These are phyloP conservation scores for Ectemnius continuus DNA, from an alignment of 2,888 invertebrate genomes.

Conservation along the genomic window DNA sequence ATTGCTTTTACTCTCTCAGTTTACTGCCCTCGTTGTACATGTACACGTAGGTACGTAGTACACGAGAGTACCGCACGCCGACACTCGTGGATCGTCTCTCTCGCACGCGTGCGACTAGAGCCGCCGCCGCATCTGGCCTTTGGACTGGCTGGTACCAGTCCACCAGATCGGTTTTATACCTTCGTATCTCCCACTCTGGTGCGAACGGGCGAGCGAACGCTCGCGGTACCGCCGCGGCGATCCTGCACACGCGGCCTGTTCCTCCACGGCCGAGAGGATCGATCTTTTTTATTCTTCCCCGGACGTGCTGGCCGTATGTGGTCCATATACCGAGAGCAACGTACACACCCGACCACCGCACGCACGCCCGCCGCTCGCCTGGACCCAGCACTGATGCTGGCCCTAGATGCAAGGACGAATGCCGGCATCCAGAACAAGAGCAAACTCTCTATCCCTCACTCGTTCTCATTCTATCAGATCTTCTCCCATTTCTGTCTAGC, in stretches of 20 bases:
- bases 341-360: constrained; percentile 2
- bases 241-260: constrained; percentile 50
- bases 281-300: constrained; percentile 49
- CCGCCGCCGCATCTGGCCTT: constrained; percentile 75
- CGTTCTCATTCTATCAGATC: no score
- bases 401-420: constrained; percentile 50
- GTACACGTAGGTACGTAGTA: constrained; percentile 6
- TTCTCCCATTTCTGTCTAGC: no score
- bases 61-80: constrained; percentile 62
- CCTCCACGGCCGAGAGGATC: constrained; percentile 57
- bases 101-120: constrained; percentile 77
- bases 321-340: constrained; percentile 1
- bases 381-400: neutral
- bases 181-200: constrained; percentile 73
- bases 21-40: constrained; percentile 13
- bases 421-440: constrained; percentile 34
- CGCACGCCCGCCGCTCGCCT: neutral
- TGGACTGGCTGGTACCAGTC: constrained; percentile 73
- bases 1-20: no score
- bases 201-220: constrained; percentile 26
- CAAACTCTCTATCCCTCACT: neutral
- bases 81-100: constrained; percentile 71
- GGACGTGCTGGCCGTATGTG: constrained; percentile 19
- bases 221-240: constrained; percentile 48
- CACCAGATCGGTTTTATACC: constrained; percentile 75